phyloP scores from a whole-genome alignment of 2,113 vertebrate genomes.

The Salvelinus sp. region DNA sequence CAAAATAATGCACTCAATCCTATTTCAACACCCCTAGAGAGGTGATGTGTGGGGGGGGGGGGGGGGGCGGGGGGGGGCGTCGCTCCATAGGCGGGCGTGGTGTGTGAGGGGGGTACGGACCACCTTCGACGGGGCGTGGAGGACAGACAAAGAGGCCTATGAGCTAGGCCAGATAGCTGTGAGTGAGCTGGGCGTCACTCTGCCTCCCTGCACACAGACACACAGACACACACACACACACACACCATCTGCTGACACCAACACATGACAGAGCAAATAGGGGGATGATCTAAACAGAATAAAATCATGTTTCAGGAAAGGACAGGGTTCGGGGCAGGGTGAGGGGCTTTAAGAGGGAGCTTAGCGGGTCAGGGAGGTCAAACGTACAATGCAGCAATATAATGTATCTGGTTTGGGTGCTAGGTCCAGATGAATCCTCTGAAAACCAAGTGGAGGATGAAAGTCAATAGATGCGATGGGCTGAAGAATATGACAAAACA shows the following conservation, averaged over 20 bases:
- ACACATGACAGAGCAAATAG: conserved; percentile 79
- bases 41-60: not conserved
- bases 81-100: not conserved
- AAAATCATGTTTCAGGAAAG: conserved; percentile 68
- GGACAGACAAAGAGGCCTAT: conserved; percentile 48
- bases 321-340: conserved; percentile 35
- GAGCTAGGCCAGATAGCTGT: too few relatives aligned
- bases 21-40: conserved; percentile 42
- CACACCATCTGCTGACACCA: conserved; percentile 70
- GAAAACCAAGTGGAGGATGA: conserved; percentile 50
- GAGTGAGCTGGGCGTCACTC: conserved; percentile 39
- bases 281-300: conserved; percentile 73
- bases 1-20: conserved; percentile 54
- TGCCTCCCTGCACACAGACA: too few relatives aligned
- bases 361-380: conserved; percentile 61
- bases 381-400: conserved; percentile 63
- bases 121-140: conserved; percentile 51
- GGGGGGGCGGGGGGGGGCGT: conserved; percentile 5
- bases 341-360: conserved; percentile 46
- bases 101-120: conserved; percentile 19
- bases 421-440: conserved; percentile 56
- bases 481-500: conserved; percentile 50
- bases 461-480: conserved; percentile 48
- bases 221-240: not conserved
- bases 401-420: conserved; percentile 56